phyloP scores from a whole-genome alignment of 2,797 vertebrate species.

The Apodemus agrarius region DNA sequence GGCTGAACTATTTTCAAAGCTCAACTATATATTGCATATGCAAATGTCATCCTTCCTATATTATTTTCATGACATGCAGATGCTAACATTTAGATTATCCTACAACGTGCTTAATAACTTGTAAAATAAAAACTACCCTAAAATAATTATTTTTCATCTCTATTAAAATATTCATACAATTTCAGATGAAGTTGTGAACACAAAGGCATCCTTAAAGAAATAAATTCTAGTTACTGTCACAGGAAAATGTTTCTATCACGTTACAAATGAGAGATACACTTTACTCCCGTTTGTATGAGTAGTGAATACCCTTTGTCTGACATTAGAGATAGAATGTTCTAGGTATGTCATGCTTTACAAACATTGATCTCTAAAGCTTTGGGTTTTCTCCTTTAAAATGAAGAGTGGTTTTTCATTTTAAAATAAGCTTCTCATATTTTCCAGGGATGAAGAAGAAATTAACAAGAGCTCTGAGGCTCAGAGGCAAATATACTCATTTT shows the following conservation, averaged over 20 bases:
- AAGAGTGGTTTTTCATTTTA: slow-evolving; percentile 21
- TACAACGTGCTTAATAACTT: not conserved
- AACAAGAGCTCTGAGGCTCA: slow-evolving; percentile 21
- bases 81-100: not conserved
- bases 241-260: slow-evolving; percentile 1
- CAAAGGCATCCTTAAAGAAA: not conserved
- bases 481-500: slow-evolving; percentile 4
- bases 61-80: slow-evolving; percentile 41
- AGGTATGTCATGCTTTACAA: not conserved
- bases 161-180: not conserved
- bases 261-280: too few species aligned
- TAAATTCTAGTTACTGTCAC: not conserved
- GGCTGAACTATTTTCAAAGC: slow-evolving; percentile 37
- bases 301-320: not conserved
- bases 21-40: not conserved
- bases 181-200: slow-evolving; percentile 19
- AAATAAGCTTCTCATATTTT: slow-evolving; percentile 51
- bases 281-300: not conserved
- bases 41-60: slow-evolving; percentile 14
- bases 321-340: not conserved
- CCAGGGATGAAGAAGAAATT: slow-evolving; percentile 52
- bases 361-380: not conserved
- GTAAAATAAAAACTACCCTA: not conserved
- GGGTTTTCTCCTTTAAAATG: slow-evolving; percentile 34
- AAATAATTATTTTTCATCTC: slow-evolving; percentile 54